Conservation (phyloP, 2,888 invertebrate species). For the Neoitamus cyanurus region DNA sequence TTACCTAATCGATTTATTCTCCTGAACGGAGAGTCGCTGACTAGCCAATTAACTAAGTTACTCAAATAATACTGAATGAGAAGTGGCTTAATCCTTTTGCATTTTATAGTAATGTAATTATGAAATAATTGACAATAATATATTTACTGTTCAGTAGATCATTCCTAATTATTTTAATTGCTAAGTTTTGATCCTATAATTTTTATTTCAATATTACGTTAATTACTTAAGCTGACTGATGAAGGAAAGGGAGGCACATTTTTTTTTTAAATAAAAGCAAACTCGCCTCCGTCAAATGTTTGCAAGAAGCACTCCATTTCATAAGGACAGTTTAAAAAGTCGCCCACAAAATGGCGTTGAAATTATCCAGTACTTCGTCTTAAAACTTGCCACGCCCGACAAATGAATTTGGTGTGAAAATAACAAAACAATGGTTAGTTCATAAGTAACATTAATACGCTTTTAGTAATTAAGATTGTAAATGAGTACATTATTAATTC, state of each 20-base stretch:
- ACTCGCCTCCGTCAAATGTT: no score
- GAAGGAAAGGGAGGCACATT: not conserved
- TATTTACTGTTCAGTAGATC: not conserved
- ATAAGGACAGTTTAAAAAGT: not conserved
- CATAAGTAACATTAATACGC: constrained; percentile 66
- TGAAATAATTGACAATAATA: not conserved
- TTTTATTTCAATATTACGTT: not conserved
- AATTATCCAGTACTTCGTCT: not conserved
- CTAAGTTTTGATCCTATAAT: not conserved
- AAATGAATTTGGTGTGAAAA: constrained; percentile 2
- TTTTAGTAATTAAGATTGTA: constrained; percentile 66
- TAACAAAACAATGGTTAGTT: constrained; percentile 53
- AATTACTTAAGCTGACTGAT: no score
- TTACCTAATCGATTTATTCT: not conserved
- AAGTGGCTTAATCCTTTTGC: not conserved
- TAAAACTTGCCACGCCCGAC: not conserved
- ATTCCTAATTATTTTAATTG: not conserved
- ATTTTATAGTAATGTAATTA: not conserved
- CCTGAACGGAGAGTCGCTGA: no score
- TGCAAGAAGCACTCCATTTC: no score
- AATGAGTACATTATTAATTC: constrained; percentile 58
- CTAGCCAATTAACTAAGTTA: no score
- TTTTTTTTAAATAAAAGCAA: not conserved
- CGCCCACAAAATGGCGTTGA: not conserved
- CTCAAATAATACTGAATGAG: no score